Evolutionary conservation across 2,797 vertebrate species (phyloP).

Genomic region (Anguilla marmorata): DNA sequence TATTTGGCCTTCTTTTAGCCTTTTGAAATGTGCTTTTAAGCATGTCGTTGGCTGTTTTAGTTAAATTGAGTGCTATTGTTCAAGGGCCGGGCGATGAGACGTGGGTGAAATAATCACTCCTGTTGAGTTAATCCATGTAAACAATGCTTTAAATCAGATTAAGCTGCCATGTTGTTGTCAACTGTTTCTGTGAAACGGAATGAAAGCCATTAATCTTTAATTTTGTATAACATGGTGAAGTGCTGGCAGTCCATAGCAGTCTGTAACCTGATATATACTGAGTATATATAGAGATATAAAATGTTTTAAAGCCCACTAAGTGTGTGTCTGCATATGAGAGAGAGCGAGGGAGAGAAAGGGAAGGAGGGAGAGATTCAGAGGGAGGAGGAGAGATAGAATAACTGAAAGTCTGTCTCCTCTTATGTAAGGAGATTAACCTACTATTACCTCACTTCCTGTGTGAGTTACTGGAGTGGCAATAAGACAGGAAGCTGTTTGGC

Average conservation of each 20-base stretch:
- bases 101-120: too few relatives aligned
- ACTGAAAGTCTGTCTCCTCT: neutral
- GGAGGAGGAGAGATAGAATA: neutral
- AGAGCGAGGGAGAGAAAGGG: neutral
- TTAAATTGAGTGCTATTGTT: neutral
- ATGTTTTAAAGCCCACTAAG: neutral
- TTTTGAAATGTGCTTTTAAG: neutral
- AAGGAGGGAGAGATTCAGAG: neutral
- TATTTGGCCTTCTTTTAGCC: neutral
- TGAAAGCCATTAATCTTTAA: neutral
- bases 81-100: neutral
- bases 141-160: neutral
- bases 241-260: neutral
- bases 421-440: constrained; percentile 18
- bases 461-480: neutral
- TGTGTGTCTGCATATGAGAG: neutral
- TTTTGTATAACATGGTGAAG: neutral
- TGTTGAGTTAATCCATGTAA: neutral
- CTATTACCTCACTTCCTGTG: constrained; percentile 15
- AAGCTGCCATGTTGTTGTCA: neutral
- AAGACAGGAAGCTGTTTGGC: constrained; percentile 3
- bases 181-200: neutral
- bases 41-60: neutral
- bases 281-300: neutral
- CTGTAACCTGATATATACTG: neutral